Conservation (phyloP, 2,797 vertebrate species). For the Clarias pachynema region DNA sequence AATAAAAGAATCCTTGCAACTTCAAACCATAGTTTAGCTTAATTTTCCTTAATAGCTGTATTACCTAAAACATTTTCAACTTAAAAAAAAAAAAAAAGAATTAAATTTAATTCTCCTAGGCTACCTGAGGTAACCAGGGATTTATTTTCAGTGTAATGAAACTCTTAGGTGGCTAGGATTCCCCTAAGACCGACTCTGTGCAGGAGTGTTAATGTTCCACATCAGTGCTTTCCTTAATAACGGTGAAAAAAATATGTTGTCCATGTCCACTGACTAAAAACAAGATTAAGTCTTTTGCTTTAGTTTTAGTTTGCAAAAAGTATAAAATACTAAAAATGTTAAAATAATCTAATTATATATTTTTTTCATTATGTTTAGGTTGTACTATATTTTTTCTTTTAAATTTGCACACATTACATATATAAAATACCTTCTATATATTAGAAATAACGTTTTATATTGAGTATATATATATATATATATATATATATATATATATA, state of each 20-base stretch:
- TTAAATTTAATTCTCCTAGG: neutral
- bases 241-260: neutral
- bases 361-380: too few relatives aligned
- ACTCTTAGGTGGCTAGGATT: neutral
- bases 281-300: neutral
- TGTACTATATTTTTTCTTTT: too few relatives aligned
- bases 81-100: too few relatives aligned
- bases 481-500: too few relatives aligned
- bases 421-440: too few relatives aligned
- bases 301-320: neutral
- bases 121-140: neutral
- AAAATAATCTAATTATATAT: neutral
- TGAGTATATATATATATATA: too few relatives aligned
- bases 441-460: too few relatives aligned
- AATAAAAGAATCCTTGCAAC: neutral
- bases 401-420: too few relatives aligned
- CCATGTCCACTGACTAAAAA: neutral
- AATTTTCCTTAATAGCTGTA: too few relatives aligned
- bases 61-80: too few relatives aligned
- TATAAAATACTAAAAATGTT: neutral
- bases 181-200: neutral
- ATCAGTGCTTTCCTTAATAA: slow-evolving; percentile 7
- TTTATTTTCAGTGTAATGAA: neutral
- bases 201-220: neutral
- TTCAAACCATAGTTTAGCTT: neutral